Evolutionary conservation across 2,888 invertebrate genomes (phyloP), one percentile per base, ranked within the genome.

Genomic region (Harpalus rubripes): DNA sequence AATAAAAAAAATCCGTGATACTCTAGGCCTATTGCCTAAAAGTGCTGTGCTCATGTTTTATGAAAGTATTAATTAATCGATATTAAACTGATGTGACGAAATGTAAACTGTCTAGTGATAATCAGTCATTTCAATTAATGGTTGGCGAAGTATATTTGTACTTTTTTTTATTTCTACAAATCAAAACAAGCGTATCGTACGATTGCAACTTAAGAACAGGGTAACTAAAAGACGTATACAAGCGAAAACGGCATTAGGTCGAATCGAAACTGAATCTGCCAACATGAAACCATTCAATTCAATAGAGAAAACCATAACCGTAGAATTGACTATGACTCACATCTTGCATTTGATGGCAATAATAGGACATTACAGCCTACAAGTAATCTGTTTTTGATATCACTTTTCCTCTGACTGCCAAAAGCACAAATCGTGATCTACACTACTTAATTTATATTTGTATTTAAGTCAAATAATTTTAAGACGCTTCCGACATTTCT

Each of bases 1-100:
- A 80, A 80, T 80, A 85, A 65, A 79, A 84, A n/a, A 74, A 78
- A 84, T 84, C 84, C 84, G 85, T 85, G 85, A 85, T 85, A 85
- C 85, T 85, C 65, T 85, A 85, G 85, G 85, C 85, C 85, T 85
- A 85, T 85, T 85, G 85, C 85, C 85, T 85, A 79, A 44, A 85
- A 85, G 85, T 85, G 85, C 85, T 85, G 85, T 85, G 85, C 85
- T 85, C 85, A 85, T 85, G 80, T 85, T 85, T 78, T 80, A 85
- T 84, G 78, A 80, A 85, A 85, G 80, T 79, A 85, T 85, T 65
- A 79, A 79, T 84, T 85, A 85, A 78, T 79, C 61, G 72, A 83
- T 72, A 76, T 61, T 56, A 74, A 84, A 85, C 68, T 26, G 72
- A 68, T 84, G 58, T 85, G 79, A 80, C 79, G 80, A 80, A 80